A percentile compares a stretch with the other conserved stretches of the same genome.
Conservation (phyloP, 2,888 invertebrate species). For the Glomeris marginata region DNA sequence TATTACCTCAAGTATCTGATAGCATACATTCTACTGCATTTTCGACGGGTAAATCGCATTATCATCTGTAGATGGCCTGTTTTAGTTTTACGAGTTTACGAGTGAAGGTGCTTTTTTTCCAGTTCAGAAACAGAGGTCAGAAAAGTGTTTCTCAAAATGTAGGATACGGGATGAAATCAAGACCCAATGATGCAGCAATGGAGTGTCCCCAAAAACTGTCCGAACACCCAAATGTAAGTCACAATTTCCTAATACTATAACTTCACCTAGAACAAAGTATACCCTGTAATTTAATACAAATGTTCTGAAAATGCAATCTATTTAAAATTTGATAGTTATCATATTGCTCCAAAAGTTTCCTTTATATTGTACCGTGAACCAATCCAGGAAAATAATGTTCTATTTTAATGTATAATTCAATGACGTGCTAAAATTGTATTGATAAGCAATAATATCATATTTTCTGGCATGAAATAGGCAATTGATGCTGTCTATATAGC, state of each 20-base stretch:
- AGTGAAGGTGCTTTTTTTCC: not conserved
- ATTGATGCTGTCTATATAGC: slow-evolving; percentile 69
- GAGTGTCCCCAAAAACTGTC: slow-evolving; percentile 1
- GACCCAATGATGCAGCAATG: slow-evolving; percentile 1
- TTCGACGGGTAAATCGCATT: slow-evolving; percentile 36
- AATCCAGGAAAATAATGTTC: no score
- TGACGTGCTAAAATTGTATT: no score
- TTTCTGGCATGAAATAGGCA: slow-evolving; percentile 37
- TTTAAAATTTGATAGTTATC: no score
- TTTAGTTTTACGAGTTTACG: not conserved
- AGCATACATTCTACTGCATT: slow-evolving; percentile 39
- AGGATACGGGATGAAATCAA: slow-evolving; percentile 6
- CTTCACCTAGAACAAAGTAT: no score
- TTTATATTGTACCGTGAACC: no score
- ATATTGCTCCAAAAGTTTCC: no score
- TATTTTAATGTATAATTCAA: no score
- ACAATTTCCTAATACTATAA: not conserved
- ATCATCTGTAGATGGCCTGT: not conserved
- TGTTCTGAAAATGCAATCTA: no score
- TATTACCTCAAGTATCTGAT: slow-evolving; percentile 44
- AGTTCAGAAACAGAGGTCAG: not conserved
- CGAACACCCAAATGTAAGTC: not conserved
- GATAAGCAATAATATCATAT: no score
- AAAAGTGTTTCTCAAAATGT: not conserved
- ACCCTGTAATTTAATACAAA: no score